phyloP scores from a whole-genome alignment of 2,888 invertebrate genomes.

The Ditula angustiorana region DNA sequence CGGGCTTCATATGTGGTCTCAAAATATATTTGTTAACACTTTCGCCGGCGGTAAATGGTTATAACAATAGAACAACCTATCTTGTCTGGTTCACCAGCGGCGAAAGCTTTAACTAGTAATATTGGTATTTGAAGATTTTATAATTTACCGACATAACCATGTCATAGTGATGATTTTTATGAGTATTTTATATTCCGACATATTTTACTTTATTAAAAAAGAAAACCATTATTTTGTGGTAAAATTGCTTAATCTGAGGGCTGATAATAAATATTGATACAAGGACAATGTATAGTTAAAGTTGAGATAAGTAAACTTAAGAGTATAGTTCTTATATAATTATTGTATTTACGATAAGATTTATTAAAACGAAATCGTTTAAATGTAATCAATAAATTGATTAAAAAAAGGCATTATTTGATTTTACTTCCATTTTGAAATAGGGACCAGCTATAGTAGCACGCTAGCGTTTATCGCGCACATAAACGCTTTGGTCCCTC shows the following conservation, averaged over 20 bases:
- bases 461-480: too few relatives aligned
- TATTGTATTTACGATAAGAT: conserved; percentile 13
- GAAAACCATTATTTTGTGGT: background rate
- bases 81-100: too few relatives aligned
- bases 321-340: background rate
- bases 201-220: conserved; percentile 7
- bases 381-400: conserved; percentile 26
- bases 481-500: too few relatives aligned
- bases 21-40: background rate
- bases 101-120: too few relatives aligned
- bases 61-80: too few relatives aligned
- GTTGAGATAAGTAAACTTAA: background rate
- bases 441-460: too few relatives aligned
- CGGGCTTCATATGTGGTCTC: background rate
- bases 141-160: background rate
- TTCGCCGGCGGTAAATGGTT: too few relatives aligned
- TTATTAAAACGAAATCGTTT: conserved; percentile 20
- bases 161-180: conserved; percentile 11
- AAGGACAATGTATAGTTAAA: too few relatives aligned
- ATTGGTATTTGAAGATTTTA: background rate
- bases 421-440: background rate
- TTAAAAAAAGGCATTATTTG: background rate
- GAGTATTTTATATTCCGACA: conserved; percentile 12
- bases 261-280: background rate
- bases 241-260: background rate